These are phyloP conservation scores for Dusona sp. DNA, from an alignment of 2,888 invertebrate species.

Conservation along the genomic window DNA sequence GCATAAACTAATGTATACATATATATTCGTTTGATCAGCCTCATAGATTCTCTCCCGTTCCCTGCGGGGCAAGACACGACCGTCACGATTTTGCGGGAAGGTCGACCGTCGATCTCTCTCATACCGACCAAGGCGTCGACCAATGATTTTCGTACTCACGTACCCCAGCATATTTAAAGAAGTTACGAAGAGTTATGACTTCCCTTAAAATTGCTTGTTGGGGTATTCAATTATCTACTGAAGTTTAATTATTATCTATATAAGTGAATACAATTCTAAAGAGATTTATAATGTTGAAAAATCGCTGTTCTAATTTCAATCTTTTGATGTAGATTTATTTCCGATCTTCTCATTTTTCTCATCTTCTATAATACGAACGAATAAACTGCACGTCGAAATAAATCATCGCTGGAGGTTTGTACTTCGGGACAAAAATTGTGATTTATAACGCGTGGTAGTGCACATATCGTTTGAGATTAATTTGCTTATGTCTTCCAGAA, in stretches of 20 bases:
- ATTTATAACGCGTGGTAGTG: not conserved
- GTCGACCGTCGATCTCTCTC: slow-evolving; percentile 60
- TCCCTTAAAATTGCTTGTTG: not conserved
- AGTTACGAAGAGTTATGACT: slow-evolving; percentile 10
- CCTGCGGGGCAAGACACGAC: slow-evolving; percentile 58
- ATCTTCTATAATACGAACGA: not conserved
- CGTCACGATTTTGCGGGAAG: slow-evolving; percentile 64
- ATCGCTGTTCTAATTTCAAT: not conserved
- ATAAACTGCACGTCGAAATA: not conserved
- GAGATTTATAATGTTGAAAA: not conserved
- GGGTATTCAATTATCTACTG: not conserved
- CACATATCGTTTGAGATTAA: slow-evolving; percentile 1
- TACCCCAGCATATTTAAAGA: not conserved
- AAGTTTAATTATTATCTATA: not conserved
- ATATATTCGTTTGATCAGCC: slow-evolving; percentile 25
- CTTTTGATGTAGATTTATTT: not conserved
- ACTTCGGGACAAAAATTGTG: not conserved
- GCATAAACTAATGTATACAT: not conserved
- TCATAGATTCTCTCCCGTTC: slow-evolving; percentile 8
- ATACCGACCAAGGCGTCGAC: slow-evolving; percentile 26
- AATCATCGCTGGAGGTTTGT: not conserved
- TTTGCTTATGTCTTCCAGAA: slow-evolving; percentile 6
- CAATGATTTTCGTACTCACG: slow-evolving; percentile 5
- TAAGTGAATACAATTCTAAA: not conserved
- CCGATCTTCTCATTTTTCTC: not conserved